A percentile compares a stretch with the other conserved stretches of the same genome.
phyloP scores from a whole-genome alignment of 2,797 vertebrate genomes.

The Pampus argenteus region DNA sequence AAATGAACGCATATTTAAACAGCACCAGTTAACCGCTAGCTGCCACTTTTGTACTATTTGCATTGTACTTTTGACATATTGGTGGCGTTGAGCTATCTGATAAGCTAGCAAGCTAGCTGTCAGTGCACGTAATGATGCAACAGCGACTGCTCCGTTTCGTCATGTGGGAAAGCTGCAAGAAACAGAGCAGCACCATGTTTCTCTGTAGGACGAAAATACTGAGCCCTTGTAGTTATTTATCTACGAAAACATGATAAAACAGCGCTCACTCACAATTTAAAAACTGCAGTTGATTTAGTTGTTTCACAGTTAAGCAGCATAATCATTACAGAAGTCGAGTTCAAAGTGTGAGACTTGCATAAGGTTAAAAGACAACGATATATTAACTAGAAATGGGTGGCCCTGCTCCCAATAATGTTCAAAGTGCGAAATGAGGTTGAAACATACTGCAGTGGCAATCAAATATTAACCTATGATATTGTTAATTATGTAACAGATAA shows the following conservation, averaged over 20 bases:
- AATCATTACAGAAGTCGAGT: neutral
- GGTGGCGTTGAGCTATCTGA: neutral
- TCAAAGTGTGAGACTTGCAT: neutral
- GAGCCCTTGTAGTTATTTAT: neutral
- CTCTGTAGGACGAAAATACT: no score
- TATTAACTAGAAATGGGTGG: slow-evolving; percentile 18
- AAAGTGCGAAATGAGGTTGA: slow-evolving; percentile 49
- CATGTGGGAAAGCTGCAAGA: slow-evolving; percentile 42
- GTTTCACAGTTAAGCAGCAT: neutral
- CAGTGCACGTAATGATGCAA: slow-evolving; percentile 81
- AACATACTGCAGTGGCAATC: neutral
- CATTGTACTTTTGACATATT: neutral
- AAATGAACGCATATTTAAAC: neutral
- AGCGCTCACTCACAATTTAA: no score
- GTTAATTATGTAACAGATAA: slow-evolving; percentile 27
- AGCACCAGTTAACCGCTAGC: rapidly evolving
- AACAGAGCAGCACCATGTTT: neutral
- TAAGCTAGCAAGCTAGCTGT: slow-evolving; percentile 46
- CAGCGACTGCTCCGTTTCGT: slow-evolving; percentile 72
- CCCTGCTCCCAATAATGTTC: slow-evolving; percentile 11
- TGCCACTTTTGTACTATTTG: neutral
- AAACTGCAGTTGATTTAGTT: neutral
- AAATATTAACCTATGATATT: slow-evolving; percentile 51
- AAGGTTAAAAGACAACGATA: neutral
- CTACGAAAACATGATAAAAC: rapidly evolving